A percentile compares a stretch with the other conserved stretches of the same genome.
phyloP scores from a whole-genome alignment of 2,797 vertebrate genomes.

The Yasuhikotakia modesta region DNA sequence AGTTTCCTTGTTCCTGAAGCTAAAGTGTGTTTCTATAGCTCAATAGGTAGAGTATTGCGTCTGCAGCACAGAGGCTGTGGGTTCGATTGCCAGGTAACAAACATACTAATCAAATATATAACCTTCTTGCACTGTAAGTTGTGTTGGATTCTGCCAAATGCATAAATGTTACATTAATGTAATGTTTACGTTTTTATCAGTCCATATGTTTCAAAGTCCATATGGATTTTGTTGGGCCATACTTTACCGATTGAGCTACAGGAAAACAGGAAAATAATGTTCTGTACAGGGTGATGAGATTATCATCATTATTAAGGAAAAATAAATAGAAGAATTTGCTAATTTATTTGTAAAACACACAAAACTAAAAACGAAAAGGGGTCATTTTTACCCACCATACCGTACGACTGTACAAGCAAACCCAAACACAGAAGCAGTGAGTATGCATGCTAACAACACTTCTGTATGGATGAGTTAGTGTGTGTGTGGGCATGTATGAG shows the following conservation, averaged over 20 bases:
- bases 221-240: neutral
- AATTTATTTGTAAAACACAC: neutral
- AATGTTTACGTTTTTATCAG: neutral
- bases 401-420: neutral
- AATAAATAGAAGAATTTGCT: neutral
- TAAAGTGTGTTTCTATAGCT: no score
- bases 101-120: no score
- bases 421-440: conserved; percentile 8
- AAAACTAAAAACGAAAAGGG: neutral
- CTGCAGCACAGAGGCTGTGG: no score
- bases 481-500: conserved; percentile 13
- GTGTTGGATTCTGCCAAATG: no score
- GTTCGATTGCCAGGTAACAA: no score
- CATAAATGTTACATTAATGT: neutral
- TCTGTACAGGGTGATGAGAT: neutral
- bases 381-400: neutral
- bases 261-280: no score
- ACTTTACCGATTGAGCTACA: no score
- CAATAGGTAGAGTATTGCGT: no score
- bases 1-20: no score
- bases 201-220: neutral
- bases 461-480: neutral
- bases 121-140: no score
- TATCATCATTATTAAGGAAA: neutral
- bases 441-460: neutral